Evolutionary conservation across 2,797 vertebrate species (phyloP).

Genomic region (Micrastur ruficollis): DNA sequence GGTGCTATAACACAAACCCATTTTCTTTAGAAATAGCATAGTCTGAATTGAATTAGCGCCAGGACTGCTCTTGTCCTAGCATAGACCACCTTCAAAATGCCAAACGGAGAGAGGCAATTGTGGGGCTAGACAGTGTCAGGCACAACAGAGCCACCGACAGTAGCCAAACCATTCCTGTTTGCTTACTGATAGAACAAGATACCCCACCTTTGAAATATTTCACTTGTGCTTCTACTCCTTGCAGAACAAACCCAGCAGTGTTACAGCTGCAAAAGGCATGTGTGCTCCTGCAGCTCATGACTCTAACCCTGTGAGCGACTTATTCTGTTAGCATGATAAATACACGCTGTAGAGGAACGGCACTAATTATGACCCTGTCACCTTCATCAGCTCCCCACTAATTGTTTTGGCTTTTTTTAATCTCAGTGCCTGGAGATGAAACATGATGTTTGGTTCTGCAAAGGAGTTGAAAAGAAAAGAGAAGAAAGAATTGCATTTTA

Average conservation of each 20-base stretch:
- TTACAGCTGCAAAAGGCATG: conserved; percentile 52
- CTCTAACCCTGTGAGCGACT: conserved; percentile 59
- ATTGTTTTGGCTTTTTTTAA: conserved; percentile 67
- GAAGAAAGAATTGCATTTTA: conserved; percentile 50
- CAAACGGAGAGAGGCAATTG: fast-evolving
- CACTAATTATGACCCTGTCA: conserved; percentile 78
- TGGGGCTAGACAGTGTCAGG: fast-evolving
- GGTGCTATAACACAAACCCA: background rate
- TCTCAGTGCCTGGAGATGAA: conserved; percentile 63
- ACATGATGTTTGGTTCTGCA: conserved; percentile 61
- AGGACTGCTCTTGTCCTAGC: background rate
- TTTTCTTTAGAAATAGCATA: background rate
- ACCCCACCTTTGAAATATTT: background rate
- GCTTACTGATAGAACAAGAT: fast-evolving
- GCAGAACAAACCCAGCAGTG: background rate
- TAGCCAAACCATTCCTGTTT: background rate
- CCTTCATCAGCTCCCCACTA: conserved; percentile 74
- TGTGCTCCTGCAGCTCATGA: conserved; percentile 63
- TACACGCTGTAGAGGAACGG: conserved; percentile 65
- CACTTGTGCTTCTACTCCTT: background rate
- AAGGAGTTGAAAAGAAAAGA: conserved; percentile 59
- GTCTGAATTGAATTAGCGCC: too few species aligned
- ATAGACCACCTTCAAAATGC: background rate
- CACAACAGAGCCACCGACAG: background rate
- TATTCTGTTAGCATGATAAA: conserved; percentile 47